phyloP scores from a whole-genome alignment of 2,888 invertebrate species.

The Buathra laborator region DNA sequence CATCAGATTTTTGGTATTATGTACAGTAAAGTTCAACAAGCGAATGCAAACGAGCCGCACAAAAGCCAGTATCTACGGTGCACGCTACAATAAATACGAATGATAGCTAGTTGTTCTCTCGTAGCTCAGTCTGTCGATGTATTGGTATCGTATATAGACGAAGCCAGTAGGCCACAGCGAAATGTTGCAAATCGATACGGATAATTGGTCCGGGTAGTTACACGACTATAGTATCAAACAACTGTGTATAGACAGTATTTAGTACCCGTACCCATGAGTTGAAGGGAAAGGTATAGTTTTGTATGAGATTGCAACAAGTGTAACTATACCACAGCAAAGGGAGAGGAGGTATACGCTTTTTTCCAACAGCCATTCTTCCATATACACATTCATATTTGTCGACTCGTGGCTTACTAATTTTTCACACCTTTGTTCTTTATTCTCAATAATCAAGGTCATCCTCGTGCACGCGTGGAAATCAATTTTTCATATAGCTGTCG shows the following conservation, averaged over 20 bases:
- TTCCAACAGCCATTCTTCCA: not conserved
- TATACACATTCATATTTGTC: not conserved
- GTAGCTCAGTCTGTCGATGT: not conserved
- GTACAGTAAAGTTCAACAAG: slow-evolving; percentile 44
- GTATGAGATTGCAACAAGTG: slow-evolving; percentile 17
- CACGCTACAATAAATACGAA: slow-evolving; percentile 7
- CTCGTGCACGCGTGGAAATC: slow-evolving; percentile 13
- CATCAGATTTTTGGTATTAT: slow-evolving; percentile 26
- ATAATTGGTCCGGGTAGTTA: slow-evolving; percentile 61
- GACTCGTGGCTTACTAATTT: not conserved
- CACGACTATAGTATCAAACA: not conserved
- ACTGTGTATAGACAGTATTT: not conserved
- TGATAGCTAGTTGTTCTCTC: slow-evolving; percentile 8
- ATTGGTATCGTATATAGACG: not conserved
- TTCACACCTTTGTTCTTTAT: slow-evolving; percentile 1
- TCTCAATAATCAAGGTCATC: slow-evolving; percentile 12
- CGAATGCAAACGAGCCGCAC: slow-evolving; percentile 59
- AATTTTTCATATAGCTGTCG: not conserved
- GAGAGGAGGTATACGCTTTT: not conserved
- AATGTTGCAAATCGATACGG: slow-evolving; percentile 58
- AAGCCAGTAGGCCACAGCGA: slow-evolving; percentile 7
- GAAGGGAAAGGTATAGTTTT: not conserved
- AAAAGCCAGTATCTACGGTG: not conserved
- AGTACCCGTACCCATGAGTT: not conserved
- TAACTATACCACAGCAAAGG: not conserved